Evolutionary conservation across 2,797 vertebrate genomes (phyloP), one percentile per base, ranked within the genome.

Genomic region (Melanotaenia nigrans): DNA sequence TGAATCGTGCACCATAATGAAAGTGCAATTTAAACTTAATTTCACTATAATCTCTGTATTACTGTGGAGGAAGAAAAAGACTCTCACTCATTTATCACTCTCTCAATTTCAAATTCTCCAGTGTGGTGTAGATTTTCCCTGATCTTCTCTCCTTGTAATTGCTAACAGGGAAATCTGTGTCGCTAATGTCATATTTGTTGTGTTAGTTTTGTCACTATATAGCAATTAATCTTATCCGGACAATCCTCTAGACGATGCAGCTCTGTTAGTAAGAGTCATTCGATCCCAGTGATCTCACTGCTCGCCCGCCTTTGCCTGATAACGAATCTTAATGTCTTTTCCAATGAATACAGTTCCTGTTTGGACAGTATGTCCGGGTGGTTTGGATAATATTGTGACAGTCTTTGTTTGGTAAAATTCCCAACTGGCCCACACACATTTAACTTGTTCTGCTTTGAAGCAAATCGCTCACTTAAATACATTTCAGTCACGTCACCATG

Each of bases 371-470:
- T 61, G 74, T 66, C 79, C 78, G n/a, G 56, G 61, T 63, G 68
- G 58, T 80, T 84, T 77, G 71, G 68, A 82, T 88, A 90, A 92
- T 90, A 90, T 92, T 93, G 87, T 93, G 91, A 93, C 90, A 86
- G 86, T 90, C 79, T 85, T 83, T 80, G 72, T 87, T 83, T 84
- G 61, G 73, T 65, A 75, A 89, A 90, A 79, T 14, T 62, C 35
- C 59, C 59, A 54, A 59, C 13, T 40, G 68, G 72, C 59, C 45
- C 9, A 33, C 35, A 55, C 53, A 22, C 4, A 14, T 60, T 35
- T 18, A 30, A 32, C 47, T 67, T 54, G 45, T 25, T 64, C 35
- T 35, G 25, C 53, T 68, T 56, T 45, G 22, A 60, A n/a, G 53
- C 71, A 72, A n/a, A 32, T 32, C 70, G 68, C 65, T 25, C 22